Conservation (phyloP, 2,797 vertebrate species). For the Margarornis squamiger region DNA sequence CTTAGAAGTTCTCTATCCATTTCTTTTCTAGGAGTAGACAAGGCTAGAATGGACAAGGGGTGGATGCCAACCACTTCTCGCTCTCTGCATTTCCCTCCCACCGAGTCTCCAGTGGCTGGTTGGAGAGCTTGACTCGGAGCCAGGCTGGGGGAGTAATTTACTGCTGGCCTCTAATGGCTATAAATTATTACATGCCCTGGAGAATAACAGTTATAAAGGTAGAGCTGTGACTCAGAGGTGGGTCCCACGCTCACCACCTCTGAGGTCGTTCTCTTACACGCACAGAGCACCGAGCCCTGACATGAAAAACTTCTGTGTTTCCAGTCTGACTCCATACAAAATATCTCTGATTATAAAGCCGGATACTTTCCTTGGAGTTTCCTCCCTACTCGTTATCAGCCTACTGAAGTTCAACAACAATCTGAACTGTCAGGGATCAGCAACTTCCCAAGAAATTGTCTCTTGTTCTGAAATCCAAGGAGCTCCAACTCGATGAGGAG, state of each 20-base stretch:
- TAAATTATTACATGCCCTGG: background rate
- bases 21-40: background rate
- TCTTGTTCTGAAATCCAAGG: background rate
- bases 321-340: background rate
- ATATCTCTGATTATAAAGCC: background rate
- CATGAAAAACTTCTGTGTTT: background rate
- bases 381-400: background rate
- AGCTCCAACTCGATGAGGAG: background rate
- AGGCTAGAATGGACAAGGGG: background rate
- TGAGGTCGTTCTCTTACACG: rapidly evolving
- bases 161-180: background rate
- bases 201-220: background rate
- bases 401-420: background rate
- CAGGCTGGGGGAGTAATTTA: background rate
- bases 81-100: background rate
- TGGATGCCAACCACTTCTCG: background rate
- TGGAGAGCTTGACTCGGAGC: background rate
- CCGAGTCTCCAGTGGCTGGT: background rate
- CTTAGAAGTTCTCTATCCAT: background rate
- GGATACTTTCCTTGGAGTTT: background rate
- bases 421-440: background rate
- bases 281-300: background rate
- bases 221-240: slow-evolving; percentile 35
- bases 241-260: background rate
- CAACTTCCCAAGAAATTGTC: rapidly evolving